phyloP scores from a whole-genome alignment of 2,113 vertebrate species.

The Psilopsiagon aurifrons region DNA sequence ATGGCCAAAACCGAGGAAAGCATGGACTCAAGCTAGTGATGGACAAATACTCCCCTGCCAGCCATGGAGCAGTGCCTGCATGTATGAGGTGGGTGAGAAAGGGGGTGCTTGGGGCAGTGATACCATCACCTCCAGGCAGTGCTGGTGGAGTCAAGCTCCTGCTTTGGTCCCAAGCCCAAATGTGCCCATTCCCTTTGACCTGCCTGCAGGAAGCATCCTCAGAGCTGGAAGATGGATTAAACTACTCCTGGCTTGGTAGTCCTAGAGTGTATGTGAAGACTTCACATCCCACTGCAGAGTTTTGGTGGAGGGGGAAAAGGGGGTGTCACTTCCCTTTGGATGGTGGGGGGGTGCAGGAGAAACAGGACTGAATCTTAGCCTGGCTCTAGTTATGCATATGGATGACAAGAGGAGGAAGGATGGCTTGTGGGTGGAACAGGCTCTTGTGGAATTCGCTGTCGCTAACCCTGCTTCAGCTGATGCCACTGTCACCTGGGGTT shows the following conservation, averaged over 20 bases:
- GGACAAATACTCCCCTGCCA: not conserved
- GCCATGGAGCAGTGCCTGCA: rapidly evolving
- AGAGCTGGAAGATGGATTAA: not conserved
- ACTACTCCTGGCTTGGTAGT: not conserved
- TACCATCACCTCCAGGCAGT: not conserved
- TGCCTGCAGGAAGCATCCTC: not conserved
- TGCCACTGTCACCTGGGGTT: not conserved
- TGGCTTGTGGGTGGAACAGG: not conserved
- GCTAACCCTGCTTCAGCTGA: not conserved
- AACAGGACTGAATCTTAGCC: not conserved
- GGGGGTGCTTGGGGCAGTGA: not conserved
- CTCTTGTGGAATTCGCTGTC: not conserved
- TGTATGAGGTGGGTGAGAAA: not conserved
- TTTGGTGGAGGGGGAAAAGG: not conserved
- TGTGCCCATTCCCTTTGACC: not conserved
- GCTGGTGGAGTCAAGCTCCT: not conserved
- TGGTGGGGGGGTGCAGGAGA: not conserved
- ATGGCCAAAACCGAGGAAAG: not conserved
- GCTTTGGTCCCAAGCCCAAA: not conserved
- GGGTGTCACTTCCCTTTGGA: rapidly evolving
- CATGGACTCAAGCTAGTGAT: rapidly evolving
- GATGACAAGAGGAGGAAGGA: not conserved
- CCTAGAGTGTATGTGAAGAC: not conserved
- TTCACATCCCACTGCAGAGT: not conserved
- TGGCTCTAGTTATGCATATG: not conserved